These are phyloP conservation scores for Habropoda laboriosa DNA, from an alignment of 1,140 invertebrate genomes.

Conservation along the genomic window DNA sequence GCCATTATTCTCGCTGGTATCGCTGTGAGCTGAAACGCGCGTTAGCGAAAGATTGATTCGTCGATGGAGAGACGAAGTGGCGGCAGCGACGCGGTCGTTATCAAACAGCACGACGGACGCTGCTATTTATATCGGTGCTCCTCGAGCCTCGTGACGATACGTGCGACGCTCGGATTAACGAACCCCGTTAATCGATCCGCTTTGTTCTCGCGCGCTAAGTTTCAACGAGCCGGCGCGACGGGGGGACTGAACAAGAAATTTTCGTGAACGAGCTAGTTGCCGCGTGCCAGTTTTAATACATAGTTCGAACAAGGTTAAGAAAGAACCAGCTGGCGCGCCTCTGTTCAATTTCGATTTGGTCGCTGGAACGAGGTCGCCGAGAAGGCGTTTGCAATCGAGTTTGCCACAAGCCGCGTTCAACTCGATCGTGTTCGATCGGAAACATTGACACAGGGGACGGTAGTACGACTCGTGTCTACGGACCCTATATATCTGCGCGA, in stretches of 20 bases:
- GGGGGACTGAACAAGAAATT: too few relatives aligned
- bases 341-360: neutral
- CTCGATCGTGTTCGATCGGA: constrained; percentile 15
- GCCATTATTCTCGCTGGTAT: constrained; percentile 28
- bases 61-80: neutral
- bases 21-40: neutral
- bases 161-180: neutral
- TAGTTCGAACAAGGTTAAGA: neutral
- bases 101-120: neutral
- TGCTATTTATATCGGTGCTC: constrained; percentile 14
- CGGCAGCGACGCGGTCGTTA: constrained; percentile 1
- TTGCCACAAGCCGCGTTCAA: constrained; percentile 11
- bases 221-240: neutral
- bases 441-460: too few relatives aligned
- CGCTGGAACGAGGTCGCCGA: neutral
- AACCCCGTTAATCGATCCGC: neutral
- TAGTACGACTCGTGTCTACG: too few relatives aligned
- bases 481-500: too few relatives aligned
- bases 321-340: neutral
- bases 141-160: neutral
- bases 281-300: neutral
- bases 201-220: neutral
- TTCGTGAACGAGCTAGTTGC: neutral
- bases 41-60: constrained; percentile 3
- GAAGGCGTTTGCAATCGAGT: neutral